Conservation (phyloP, 2,888 invertebrate genomes). For the Theretra japonica region DNA sequence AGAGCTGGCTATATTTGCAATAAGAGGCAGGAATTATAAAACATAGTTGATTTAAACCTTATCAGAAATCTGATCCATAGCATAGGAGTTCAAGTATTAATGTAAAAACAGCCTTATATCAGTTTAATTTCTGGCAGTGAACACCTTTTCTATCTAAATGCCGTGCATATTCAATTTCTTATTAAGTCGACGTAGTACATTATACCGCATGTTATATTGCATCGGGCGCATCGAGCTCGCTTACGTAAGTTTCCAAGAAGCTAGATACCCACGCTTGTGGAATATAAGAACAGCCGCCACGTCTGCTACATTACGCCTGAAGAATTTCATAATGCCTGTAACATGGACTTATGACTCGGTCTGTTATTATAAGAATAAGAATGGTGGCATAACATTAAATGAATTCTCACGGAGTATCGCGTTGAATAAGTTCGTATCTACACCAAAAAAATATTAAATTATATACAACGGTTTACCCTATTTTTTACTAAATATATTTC, state of each 20-base stretch:
- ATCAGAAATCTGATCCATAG: too few relatives aligned
- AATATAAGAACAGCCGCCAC: constrained; percentile 19
- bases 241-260: constrained; percentile 8
- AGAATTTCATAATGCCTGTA: constrained; percentile 22
- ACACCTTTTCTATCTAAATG: neutral
- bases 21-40: too few relatives aligned
- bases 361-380: too few relatives aligned
- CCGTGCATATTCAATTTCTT: neutral
- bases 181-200: neutral
- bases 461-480: too few relatives aligned
- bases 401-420: too few relatives aligned
- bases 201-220: neutral
- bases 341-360: constrained; percentile 3
- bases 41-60: too few relatives aligned
- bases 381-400: too few relatives aligned
- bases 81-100: too few relatives aligned
- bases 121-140: neutral
- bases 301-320: neutral
- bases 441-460: too few relatives aligned
- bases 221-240: neutral
- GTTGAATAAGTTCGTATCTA: too few relatives aligned
- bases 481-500: too few relatives aligned
- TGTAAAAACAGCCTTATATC: neutral
- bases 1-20: too few relatives aligned
- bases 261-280: constrained; percentile 8